A percentile compares a stretch with the other conserved stretches of the same genome.
Evolutionary conservation across 2,113 vertebrate species (phyloP).

Genomic region (Sinocyclocheilus anophthalmus): DNA sequence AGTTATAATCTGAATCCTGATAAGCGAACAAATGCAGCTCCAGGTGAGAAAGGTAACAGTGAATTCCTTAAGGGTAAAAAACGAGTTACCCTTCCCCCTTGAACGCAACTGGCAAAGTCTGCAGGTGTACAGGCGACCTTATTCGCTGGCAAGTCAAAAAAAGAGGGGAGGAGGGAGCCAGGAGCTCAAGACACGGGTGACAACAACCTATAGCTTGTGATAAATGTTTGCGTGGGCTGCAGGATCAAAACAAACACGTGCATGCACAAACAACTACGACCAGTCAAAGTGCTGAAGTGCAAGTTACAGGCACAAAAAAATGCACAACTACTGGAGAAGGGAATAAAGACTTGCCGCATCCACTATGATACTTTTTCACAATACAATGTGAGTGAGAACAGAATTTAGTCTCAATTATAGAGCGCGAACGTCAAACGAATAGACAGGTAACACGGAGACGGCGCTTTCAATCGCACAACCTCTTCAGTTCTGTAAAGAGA

Average conservation of each 20-base stretch:
- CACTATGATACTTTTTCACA: background rate
- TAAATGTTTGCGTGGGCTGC: conserved; percentile 28
- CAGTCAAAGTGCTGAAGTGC: conserved; percentile 63
- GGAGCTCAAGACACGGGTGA: conserved; percentile 47
- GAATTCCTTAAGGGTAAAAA: conserved; percentile 33
- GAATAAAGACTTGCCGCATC: conserved; percentile 5
- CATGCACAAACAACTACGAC: conserved; percentile 56
- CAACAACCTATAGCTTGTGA: conserved; percentile 50
- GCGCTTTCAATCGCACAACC: background rate
- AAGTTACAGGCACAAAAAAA: conserved; percentile 58
- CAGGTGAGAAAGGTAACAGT: conserved; percentile 15
- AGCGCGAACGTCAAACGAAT: conserved; percentile 16
- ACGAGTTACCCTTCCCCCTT: conserved; percentile 46
- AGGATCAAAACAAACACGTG: conserved; percentile 55
- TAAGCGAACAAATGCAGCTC: conserved; percentile 19
- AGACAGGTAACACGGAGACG: background rate
- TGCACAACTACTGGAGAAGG: conserved; percentile 24
- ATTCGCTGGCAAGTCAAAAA: conserved; percentile 40
- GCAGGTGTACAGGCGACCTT: conserved; percentile 52
- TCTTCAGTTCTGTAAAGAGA: conserved; percentile 18
- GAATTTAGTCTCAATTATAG: conserved; percentile 9
- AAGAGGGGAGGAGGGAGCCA: conserved; percentile 29
- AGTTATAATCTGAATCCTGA: conserved; percentile 61
- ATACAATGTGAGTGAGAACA: background rate
- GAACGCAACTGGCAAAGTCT: conserved; percentile 45